These are phyloP conservation scores for Esox niger DNA, from an alignment of 2,113 vertebrate species.

Conservation along the genomic window DNA sequence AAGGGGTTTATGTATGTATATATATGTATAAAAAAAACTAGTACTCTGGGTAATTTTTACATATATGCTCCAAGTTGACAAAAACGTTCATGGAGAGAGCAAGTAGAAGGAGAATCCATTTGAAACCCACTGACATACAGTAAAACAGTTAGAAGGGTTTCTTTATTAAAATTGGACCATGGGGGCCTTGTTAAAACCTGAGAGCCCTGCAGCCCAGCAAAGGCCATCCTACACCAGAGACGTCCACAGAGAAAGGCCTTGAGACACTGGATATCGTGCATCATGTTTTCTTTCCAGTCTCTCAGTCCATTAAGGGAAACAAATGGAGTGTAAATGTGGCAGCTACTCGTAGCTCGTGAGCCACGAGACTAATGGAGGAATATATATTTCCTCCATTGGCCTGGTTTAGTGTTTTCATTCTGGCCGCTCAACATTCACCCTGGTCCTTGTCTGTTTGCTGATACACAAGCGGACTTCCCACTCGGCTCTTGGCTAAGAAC, in stretches of 20 bases:
- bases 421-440: conserved; percentile 21
- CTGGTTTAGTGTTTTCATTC: conserved; percentile 23
- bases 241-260: conserved; percentile 33
- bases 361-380: conserved; percentile 45
- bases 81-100: conserved; percentile 24
- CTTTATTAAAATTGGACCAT: conserved; percentile 5
- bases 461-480: conserved; percentile 19
- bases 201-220: conserved; percentile 34
- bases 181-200: conserved; percentile 36
- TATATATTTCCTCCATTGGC: conserved; percentile 31
- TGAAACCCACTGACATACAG: conserved; percentile 17
- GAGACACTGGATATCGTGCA: conserved; percentile 54
- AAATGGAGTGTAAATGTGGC: conserved; percentile 11
- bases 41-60: conserved; percentile 30
- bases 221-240: conserved; percentile 19
- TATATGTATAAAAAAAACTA: not conserved
- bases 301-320: conserved; percentile 17
- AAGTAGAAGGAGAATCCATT: conserved; percentile 24
- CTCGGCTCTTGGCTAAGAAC: conserved; percentile 20
- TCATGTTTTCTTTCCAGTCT: conserved; percentile 25
- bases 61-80: conserved; percentile 50
- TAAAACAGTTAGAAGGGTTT: conserved; percentile 13
- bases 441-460: no score
- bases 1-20: conserved; percentile 59
- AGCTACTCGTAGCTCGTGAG: conserved; percentile 38